phyloP scores from a whole-genome alignment of 2,113 vertebrate genomes.

The Apodemus speciosus region DNA sequence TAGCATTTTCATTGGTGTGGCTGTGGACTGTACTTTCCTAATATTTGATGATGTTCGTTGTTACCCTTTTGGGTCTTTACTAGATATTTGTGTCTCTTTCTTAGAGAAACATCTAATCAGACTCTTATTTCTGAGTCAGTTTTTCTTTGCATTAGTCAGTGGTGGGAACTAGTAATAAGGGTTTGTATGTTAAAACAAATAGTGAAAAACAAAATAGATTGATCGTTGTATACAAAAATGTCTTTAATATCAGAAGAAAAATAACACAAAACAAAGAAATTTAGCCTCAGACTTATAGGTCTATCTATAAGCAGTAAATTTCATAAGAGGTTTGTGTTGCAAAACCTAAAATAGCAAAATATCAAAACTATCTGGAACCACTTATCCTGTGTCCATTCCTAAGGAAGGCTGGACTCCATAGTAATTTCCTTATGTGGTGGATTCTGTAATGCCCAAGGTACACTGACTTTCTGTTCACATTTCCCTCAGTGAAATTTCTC shows the following conservation, averaged over 20 bases:
- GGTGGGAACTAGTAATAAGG: neutral
- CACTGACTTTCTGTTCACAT: neutral
- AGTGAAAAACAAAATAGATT: neutral
- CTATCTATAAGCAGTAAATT: neutral
- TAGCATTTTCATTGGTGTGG: neutral
- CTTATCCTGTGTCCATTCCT: neutral
- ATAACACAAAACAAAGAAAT: neutral
- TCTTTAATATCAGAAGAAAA: neutral
- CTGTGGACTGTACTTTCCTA: neutral
- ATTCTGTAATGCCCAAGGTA: neutral
- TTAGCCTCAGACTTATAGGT: neutral
- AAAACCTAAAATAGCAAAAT: neutral
- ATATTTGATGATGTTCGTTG: neutral
- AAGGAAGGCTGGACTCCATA: neutral
- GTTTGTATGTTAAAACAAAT: neutral
- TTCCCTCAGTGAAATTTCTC: neutral
- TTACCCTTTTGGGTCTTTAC: neutral
- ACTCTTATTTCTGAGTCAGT: neutral
- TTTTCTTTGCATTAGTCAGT: neutral
- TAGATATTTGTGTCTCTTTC: neutral
- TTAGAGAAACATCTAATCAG: neutral
- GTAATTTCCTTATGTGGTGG: neutral
- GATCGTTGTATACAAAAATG: neutral
- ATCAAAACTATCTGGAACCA: neutral
- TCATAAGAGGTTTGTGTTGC: neutral